Evolutionary conservation across 2,888 invertebrate species (phyloP).

Genomic region (Paralinhomoeus sp.): DNA sequence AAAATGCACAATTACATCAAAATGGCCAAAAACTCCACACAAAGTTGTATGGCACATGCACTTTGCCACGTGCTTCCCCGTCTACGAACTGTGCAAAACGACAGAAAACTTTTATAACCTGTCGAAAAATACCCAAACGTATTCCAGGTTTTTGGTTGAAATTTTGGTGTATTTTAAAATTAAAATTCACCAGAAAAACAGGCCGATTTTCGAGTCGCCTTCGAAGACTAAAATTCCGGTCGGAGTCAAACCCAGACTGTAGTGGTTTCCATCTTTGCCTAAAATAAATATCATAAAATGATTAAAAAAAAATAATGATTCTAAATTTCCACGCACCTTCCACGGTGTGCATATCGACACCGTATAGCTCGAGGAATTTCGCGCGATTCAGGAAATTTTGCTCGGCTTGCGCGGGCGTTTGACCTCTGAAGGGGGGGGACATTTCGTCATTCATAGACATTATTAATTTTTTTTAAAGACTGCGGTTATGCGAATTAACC

Average conservation of each 20-base stretch:
- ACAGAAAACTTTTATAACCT: no score
- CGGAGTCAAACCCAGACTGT: slow-evolving; percentile 82
- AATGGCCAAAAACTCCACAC: no score
- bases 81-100: no score
- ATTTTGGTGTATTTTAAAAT: no score
- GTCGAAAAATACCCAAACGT: no score
- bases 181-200: slow-evolving; percentile 78
- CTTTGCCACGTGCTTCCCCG: no score
- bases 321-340: slow-evolving; percentile 26
- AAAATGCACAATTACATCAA: no score
- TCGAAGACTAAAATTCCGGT: slow-evolving; percentile 96
- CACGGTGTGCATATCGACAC: slow-evolving; percentile 93
- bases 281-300: slow-evolving; percentile 20
- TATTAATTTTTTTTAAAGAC: no score
- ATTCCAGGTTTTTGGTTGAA: no score
- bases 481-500: no score
- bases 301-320: neutral
- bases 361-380: slow-evolving; percentile 95
- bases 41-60: no score
- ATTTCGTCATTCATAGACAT: neutral
- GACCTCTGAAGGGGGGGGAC: slow-evolving; percentile 35
- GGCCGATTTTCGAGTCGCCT: slow-evolving; percentile 77
- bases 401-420: slow-evolving; percentile 85
- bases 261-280: slow-evolving; percentile 88
- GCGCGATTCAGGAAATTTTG: slow-evolving; percentile 62